These are phyloP conservation scores for Oophaga pumilio DNA, from an alignment of 2,113 vertebrate species.

Conservation along the genomic window DNA sequence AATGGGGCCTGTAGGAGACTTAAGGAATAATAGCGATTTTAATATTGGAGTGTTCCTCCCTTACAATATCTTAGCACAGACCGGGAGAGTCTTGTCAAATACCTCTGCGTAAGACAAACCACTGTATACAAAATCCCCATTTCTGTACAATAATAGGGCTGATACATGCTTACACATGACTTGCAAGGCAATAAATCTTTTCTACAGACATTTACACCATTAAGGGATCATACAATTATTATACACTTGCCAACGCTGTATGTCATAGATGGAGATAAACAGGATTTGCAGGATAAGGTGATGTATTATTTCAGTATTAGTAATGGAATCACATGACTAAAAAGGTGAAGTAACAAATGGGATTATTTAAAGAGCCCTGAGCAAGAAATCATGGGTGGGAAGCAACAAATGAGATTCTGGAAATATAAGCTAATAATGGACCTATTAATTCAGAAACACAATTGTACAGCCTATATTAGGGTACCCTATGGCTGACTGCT, in stretches of 20 bases:
- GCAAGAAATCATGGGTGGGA: constrained; percentile 5
- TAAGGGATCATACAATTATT: constrained; percentile 8
- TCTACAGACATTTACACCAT: not conserved
- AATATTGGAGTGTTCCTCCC: too few relatives aligned
- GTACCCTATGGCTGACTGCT: not conserved
- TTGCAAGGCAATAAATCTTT: not conserved
- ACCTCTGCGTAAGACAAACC: not conserved
- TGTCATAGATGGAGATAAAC: constrained; percentile 12
- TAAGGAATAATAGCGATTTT: too few relatives aligned
- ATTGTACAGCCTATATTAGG: not conserved
- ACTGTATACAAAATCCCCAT: not conserved
- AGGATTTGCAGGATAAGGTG: constrained; percentile 21
- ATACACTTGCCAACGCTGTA: not conserved
- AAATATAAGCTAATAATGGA: not conserved
- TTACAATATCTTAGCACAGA: not conserved
- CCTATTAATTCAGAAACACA: not conserved
- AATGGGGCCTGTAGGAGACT: too few relatives aligned
- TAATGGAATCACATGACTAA: constrained; percentile 5
- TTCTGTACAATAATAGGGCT: not conserved
- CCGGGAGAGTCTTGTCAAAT: not conserved
- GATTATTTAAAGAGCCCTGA: constrained; percentile 3
- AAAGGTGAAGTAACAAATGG: constrained; percentile 5
- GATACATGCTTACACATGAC: not conserved
- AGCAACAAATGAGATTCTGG: not conserved
- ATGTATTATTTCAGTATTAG: not conserved